A percentile compares a stretch with the other conserved stretches of the same genome.
phyloP scores from a whole-genome alignment of 2,113 vertebrate species.

The Formicarius rufipectus region DNA sequence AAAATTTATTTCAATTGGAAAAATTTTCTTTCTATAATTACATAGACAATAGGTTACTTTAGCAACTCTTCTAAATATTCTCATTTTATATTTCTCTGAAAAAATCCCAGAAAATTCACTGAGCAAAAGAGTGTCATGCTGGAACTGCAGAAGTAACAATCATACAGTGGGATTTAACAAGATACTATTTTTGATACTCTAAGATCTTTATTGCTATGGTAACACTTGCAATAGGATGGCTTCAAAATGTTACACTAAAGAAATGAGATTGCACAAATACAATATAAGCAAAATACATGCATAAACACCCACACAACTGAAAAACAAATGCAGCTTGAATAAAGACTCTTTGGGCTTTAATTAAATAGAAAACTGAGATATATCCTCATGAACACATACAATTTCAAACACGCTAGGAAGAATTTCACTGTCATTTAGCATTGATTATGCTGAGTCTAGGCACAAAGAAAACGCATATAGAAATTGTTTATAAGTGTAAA shows the following conservation, averaged over 20 bases:
- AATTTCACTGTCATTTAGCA: background rate
- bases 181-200: background rate
- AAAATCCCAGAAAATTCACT: background rate
- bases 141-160: background rate
- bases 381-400: background rate
- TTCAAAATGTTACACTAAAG: background rate
- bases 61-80: background rate
- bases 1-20: background rate
- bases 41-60: background rate
- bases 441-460: background rate
- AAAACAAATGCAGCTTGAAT: background rate
- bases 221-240: slow-evolving; percentile 10
- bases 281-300: background rate
- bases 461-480: background rate
- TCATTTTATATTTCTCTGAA: background rate
- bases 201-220: slow-evolving; percentile 38
- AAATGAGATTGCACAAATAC: background rate
- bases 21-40: background rate
- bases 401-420: background rate
- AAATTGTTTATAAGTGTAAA: background rate
- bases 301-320: background rate
- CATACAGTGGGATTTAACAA: background rate
- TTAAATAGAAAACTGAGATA: background rate
- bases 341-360: background rate
- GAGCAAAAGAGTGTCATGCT: background rate